Percentiles rank a stretch among this genome's conserved stretches.
These are phyloP conservation scores for Heterodera filipjevi DNA, from an alignment of 2,888 invertebrate species.

Conservation along the genomic window DNA sequence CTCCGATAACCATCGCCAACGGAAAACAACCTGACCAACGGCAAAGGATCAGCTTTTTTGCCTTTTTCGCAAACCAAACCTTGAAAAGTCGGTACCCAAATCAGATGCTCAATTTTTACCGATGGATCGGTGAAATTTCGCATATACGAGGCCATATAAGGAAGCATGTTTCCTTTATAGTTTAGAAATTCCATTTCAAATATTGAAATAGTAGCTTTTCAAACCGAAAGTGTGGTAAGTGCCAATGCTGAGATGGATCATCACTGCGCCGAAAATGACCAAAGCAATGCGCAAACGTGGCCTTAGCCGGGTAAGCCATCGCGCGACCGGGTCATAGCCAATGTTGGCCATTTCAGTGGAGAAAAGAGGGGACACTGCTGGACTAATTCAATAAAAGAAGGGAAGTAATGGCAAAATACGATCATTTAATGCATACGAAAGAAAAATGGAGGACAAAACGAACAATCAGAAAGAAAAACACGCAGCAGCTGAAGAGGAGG, in stretches of 20 bases:
- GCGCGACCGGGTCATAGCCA: slow-evolving; percentile 42
- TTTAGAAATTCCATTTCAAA: not conserved
- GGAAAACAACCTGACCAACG: slow-evolving; percentile 59
- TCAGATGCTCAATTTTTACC: slow-evolving; percentile 57
- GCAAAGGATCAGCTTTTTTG: not conserved
- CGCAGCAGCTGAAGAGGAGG: not conserved
- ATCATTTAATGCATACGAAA: too few species aligned
- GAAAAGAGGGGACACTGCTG: not conserved
- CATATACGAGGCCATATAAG: slow-evolving; percentile 64
- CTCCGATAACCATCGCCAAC: slow-evolving; percentile 64
- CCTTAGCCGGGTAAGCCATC: slow-evolving; percentile 34
- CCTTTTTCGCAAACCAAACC: slow-evolving; percentile 25
- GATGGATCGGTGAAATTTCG: slow-evolving; percentile 58
- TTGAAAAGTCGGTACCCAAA: slow-evolving; percentile 65
- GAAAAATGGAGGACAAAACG: too few species aligned
- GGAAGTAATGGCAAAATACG: not conserved
- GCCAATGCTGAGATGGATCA: slow-evolving; percentile 63
- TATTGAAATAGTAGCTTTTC: not conserved
- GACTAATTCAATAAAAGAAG: not conserved
- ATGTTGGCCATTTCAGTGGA: not conserved
- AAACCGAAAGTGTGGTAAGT: slow-evolving; percentile 64
- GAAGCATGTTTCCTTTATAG: slow-evolving; percentile 63
- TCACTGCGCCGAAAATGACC: slow-evolving; percentile 60
- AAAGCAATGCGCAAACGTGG: slow-evolving; percentile 44
- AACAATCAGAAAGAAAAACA: not conserved